A percentile compares a stretch with the other conserved stretches of the same genome.
These are phyloP conservation scores for Agrotis clavis DNA, from an alignment of 2,888 invertebrate genomes.

Conservation along the genomic window DNA sequence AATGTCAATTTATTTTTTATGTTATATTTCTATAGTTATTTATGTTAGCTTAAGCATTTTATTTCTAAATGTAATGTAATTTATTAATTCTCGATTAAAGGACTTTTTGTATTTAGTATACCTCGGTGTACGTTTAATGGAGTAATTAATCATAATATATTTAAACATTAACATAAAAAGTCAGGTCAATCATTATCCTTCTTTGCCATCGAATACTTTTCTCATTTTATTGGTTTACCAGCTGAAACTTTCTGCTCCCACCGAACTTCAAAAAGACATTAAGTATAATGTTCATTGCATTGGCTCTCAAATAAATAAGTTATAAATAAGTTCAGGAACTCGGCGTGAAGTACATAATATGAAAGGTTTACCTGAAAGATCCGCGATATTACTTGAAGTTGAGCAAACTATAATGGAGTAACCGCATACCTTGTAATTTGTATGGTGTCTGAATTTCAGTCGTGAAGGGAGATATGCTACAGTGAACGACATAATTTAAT, in stretches of 20 bases:
- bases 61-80: too few relatives aligned
- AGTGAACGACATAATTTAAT: not conserved
- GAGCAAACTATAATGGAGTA: conserved; percentile 23
- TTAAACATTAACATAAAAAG: too few relatives aligned
- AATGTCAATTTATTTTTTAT: too few relatives aligned
- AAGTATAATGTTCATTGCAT: conserved; percentile 37
- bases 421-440: conserved; percentile 18
- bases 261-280: conserved; percentile 30
- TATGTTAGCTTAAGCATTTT: too few relatives aligned
- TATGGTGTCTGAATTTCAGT: not conserved
- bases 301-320: conserved; percentile 32
- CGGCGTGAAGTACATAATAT: conserved; percentile 15
- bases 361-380: conserved; percentile 27
- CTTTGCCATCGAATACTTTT: not conserved
- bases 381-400: conserved; percentile 16
- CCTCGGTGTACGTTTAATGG: too few relatives aligned
- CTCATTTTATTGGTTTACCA: conserved; percentile 20
- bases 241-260: conserved; percentile 16
- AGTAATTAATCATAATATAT: too few relatives aligned
- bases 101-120: too few relatives aligned
- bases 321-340: conserved; percentile 36
- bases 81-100: too few relatives aligned
- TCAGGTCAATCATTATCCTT: too few relatives aligned
- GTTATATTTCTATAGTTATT: too few relatives aligned
- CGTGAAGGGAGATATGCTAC: not conserved